Evolutionary conservation across 2,113 vertebrate genomes (phyloP).

Genomic region (Butorides virescens): DNA sequence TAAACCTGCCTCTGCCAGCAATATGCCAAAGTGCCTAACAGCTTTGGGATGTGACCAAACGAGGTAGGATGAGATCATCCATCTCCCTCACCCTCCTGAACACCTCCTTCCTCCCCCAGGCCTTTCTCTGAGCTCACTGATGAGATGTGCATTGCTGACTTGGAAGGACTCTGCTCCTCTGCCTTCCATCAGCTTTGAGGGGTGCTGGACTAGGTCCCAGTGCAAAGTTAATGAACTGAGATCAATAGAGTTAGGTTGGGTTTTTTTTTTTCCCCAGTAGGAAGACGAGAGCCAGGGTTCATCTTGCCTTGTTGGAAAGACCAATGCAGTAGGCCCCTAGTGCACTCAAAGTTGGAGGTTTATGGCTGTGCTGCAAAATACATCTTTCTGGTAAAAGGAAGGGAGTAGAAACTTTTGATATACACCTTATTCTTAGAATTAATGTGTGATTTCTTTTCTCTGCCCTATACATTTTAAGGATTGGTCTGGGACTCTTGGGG

Average conservation of each 20-base stretch:
- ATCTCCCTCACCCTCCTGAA: not conserved
- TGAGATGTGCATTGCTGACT: accelerated
- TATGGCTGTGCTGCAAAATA: not conserved
- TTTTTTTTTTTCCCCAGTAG: not conserved
- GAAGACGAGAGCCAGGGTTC: not conserved
- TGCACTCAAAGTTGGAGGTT: not conserved
- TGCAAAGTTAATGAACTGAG: not conserved
- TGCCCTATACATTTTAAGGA: not conserved
- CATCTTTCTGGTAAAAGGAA: not conserved
- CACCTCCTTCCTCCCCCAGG: not conserved
- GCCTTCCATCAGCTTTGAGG: not conserved
- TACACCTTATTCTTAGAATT: not conserved
- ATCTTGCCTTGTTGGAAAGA: not conserved
- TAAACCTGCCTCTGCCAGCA: not conserved
- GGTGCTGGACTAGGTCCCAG: not conserved
- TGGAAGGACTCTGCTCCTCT: not conserved
- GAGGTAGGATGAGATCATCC: not conserved
- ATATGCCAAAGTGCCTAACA: not conserved
- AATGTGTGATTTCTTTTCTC: not conserved
- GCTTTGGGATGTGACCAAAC: not conserved
- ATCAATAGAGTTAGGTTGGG: not conserved
- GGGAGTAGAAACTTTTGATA: not conserved
- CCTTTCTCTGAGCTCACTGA: not conserved
- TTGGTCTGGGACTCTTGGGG: not conserved
- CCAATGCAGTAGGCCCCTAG: not conserved